Percentiles rank a stretch among this genome's conserved stretches.
Conservation (phyloP, 2,113 vertebrate genomes). For the Alligator mississippiensis region DNA sequence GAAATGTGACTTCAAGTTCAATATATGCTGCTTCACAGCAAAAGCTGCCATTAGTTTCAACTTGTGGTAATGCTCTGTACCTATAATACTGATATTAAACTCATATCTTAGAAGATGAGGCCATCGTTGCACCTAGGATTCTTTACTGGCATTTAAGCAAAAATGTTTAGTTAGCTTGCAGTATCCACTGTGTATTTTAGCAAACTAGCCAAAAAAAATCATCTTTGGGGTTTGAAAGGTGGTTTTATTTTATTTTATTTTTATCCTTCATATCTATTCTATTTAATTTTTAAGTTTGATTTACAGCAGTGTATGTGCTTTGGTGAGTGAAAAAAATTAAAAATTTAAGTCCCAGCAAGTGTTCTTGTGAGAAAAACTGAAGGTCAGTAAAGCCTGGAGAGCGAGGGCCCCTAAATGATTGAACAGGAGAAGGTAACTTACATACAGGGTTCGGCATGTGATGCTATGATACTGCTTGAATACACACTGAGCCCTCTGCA, state of each 20-base stretch:
- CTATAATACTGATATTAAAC: background rate
- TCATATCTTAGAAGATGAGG: slow-evolving; percentile 34
- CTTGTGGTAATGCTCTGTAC: slow-evolving; percentile 24
- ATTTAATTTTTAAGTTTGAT: slow-evolving; percentile 14
- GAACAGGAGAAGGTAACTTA: background rate
- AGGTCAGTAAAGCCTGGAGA: background rate
- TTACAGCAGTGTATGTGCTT: background rate
- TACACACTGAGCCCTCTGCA: background rate
- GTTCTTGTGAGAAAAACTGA: slow-evolving; percentile 24
- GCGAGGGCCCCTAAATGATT: slow-evolving; percentile 12
- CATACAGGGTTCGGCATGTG: background rate
- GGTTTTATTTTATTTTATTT: slow-evolving; percentile 27
- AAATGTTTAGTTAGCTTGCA: slow-evolving; percentile 43
- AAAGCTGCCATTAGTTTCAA: slow-evolving; percentile 44
- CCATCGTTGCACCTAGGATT: slow-evolving; percentile 33
- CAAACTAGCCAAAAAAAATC: background rate
- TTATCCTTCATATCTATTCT: background rate
- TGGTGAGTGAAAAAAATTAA: slow-evolving; percentile 36
- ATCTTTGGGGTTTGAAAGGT: slow-evolving; percentile 31
- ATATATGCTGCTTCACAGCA: slow-evolving; percentile 22
- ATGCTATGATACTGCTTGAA: background rate
- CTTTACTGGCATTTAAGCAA: slow-evolving; percentile 51
- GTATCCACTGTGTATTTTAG: background rate
- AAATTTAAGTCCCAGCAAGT: slow-evolving; percentile 3
- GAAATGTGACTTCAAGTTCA: slow-evolving; percentile 35